Base-by-base conservation (phyloP, 2,888 invertebrate species). In the Parnassius mnemosyne region DNA sequence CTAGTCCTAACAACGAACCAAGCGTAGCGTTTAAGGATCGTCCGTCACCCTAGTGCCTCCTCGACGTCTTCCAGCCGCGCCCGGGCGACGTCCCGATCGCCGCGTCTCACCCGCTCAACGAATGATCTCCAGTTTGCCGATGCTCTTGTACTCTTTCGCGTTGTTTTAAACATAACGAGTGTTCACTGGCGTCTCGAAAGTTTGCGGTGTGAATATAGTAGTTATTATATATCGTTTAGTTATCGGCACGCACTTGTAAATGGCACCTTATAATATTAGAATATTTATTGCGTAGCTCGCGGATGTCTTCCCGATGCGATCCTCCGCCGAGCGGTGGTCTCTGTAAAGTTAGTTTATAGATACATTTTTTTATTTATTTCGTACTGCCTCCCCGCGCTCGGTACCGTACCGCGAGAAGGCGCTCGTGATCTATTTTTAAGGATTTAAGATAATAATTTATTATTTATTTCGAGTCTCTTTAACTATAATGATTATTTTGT, bases 371-470 rank as follows among this genome's bases (percentile, higher is more conserved):
- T 89, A 90, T 90, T 91, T 90, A 90, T 90, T 89, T 88, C 82
- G 80, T 87, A 87, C 88, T 87, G 89, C 89, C 90, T 86, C 77
- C 82, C 86, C 88, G 89, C 89, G 89, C 89, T 89, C 88, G 90
- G 89, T 85, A 84, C 84, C 85, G 89, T 85, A 85, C 90, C 90
- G 90, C 87, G 87, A 89, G 89, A 88, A 87, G 90, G 90, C 91
- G 88, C 89, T 89, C 91, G 91, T 91, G 90, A 90, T 91, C 89
- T 91, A 91, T 89, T 87, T 88, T 91, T 90, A 90, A 90, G 90
- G 85, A 81, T 88, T 88, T 90, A 91, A 90, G 89, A 85, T 91
- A 91, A 89, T 91, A 91, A 91, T 90, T 91, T 91, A 91, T 91
- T 91, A 91, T 91, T 91, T 91, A 91, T 91, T 91, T 89, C 84